Base-by-base conservation (phyloP, 2,888 invertebrate genomes). In the Sceliomorpha sp. region DNA sequence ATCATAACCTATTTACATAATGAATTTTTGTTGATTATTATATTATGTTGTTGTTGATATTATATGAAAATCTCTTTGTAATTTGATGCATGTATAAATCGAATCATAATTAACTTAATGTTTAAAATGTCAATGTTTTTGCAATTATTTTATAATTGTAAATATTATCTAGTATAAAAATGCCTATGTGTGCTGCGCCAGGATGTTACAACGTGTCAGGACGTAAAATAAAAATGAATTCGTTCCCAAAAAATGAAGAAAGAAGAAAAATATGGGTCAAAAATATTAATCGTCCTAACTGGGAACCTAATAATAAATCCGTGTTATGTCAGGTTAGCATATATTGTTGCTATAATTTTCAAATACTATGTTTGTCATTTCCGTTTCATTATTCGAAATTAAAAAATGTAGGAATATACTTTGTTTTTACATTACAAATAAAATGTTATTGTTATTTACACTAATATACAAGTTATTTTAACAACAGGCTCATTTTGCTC, bases 401-500 rank as follows among this genome's bases (percentile, higher is more conserved):
- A 9, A 9, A 29, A 29, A 5, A 29, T 29, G 2, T 29, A 2
- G 9, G 9, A 29, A 29, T 29, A 29, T 5, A 29, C 29, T 26
- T 26, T 34, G 10, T 12, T 34, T 10, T 2, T 12, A n/a, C n/a
- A n/a, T n/a, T n/a, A n/a, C n/a, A n/a, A n/a, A n/a, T n/a, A n/a
- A n/a, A n/a, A n/a, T n/a, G 13, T 34, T 34, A 34, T 34, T 5
- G 8, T 34, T 34, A 34, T 37, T 37, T 37, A 15, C n/a, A 8
- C 37, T 29, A 29, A 29, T 29, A 29, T 5, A 29, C 8, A 9
- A 26, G 29, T 29, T 29, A 8, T 8, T 29, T 29, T 29, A 29
- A 29, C 29, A 29, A 37, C 17, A 56, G 56, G 13, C 13, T 1
- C 56, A 56, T 12, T 56, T 56, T 20, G 27, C 34, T 27, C 17